phyloP scores from a whole-genome alignment of 2,113 vertebrate genomes.

The Delphinapterus leucas region DNA sequence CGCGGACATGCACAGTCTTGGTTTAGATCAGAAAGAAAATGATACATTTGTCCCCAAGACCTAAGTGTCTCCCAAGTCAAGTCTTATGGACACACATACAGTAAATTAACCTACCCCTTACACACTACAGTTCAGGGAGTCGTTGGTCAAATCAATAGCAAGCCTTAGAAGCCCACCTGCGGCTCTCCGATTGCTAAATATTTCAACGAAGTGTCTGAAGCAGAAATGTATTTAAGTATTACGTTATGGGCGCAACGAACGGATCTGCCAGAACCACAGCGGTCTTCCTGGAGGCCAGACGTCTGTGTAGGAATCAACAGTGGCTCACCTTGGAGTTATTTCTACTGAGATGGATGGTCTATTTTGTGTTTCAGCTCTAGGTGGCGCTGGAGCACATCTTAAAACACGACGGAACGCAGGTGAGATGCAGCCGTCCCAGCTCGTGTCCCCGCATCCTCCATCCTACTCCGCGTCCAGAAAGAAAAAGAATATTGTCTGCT shows the following conservation, averaged over 20 bases:
- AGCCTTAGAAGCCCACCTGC: not conserved
- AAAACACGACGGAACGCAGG: accelerated
- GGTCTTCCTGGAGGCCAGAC: not conserved
- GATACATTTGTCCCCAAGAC: not conserved
- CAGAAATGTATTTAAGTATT: not conserved
- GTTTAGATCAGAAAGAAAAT: not conserved
- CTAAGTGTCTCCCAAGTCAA: not conserved
- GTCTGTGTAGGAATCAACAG: not conserved
- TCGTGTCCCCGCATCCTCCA: accelerated
- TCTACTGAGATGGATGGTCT: not conserved
- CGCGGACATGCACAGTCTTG: accelerated
- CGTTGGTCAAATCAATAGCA: accelerated
- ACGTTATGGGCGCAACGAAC: not conserved
- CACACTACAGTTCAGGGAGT: not conserved
- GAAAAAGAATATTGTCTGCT: accelerated
- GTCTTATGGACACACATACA: accelerated
- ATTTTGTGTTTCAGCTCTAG: accelerated
- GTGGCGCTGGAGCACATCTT: not conserved
- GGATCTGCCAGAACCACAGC: not conserved
- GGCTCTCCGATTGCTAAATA: not conserved
- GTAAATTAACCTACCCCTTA: not conserved
- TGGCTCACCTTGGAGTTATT: too few species aligned
- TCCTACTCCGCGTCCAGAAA: accelerated
- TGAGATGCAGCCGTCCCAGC: accelerated
- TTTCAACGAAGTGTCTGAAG: not conserved